phyloP scores from a whole-genome alignment of 1,140 invertebrate genomes.

The Chionoecetes opilio region DNA sequence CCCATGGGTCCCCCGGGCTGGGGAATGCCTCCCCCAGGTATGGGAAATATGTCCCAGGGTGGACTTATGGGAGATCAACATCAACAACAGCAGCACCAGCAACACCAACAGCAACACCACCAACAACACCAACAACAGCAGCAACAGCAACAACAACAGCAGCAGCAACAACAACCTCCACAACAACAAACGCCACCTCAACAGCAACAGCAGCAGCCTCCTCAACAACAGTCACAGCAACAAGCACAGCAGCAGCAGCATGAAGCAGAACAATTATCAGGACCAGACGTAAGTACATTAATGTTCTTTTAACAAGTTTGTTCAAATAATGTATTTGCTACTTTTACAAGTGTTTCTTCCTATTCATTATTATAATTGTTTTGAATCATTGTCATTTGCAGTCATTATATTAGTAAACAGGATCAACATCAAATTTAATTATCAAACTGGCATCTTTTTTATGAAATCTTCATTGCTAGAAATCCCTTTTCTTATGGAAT shows the following conservation, averaged over 20 bases:
- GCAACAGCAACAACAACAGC: constrained; percentile 64
- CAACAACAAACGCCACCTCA: constrained; percentile 66
- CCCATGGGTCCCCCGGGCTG: constrained; percentile 80
- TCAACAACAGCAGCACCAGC: constrained; percentile 59
- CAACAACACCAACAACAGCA: constrained; percentile 68
- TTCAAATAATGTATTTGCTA: no score
- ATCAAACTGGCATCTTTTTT: no score
- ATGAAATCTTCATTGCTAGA: no score
- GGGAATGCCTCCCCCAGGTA: constrained; percentile 82
- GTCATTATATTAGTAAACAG: no score
- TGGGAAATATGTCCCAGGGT: constrained; percentile 74
- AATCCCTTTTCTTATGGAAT: no score
- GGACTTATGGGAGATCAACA: constrained; percentile 74
- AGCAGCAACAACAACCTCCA: constrained; percentile 49
- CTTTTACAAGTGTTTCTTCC: no score
- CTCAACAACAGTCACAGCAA: constrained; percentile 61
- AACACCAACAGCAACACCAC: constrained; percentile 68
- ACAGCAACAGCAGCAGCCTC: constrained; percentile 62
- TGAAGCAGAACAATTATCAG: constrained; percentile 52
- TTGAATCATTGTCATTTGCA: no score
- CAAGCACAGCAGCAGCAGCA: constrained; percentile 64
- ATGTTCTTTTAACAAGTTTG: background rate
- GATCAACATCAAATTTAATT: no score
- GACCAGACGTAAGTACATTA: constrained; percentile 62
- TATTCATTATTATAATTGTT: no score